Evolutionary conservation across 2,797 vertebrate genomes (phyloP), one percentile per base, ranked within the genome.

Genomic region (Morelia viridis): DNA sequence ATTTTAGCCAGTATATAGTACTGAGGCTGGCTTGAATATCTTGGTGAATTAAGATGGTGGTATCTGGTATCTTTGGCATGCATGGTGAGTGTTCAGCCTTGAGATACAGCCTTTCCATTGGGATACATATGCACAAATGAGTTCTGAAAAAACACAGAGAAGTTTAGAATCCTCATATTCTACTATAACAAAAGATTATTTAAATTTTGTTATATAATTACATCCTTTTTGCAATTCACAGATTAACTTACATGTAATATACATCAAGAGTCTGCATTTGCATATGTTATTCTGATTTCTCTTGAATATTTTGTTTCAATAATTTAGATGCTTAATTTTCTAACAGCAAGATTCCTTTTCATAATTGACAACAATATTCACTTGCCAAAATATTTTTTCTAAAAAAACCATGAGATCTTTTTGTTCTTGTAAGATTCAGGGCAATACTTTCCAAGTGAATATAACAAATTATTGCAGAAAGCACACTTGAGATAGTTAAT

Each of bases 201-300:
- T 85, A 65, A n/a, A 85, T 68, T 83, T 71, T 90, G 41, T 86
- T 87, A 56, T 87, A n/a, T 68, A 92, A 41, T 80, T 24, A 46
- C 61, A 87, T 22, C 9, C 4, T 17, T 68, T 35, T 68, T 87
- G 46, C 57, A 35, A 64, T 65, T 87, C 80, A 57, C 15, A 57
- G 85, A 57, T 71, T 58, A 85, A 85, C 85, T 89, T 92, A 24
- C 13, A 60, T 17, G 41, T 88, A 28, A 58, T 90, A 35, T 85
- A 15, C 17, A 53, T 87, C 76, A 87, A 3, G 64, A 13, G 10
- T 7, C 26, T 60, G 26, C 57, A 10, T 61, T 53, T 89, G 53
- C n/a, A 50, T 90, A 58, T 41, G 8, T 90, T 90, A 57, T 87
- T 80, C 9, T 92, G 15, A 76, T 46, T 53, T 64, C 68, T 57